Evolutionary conservation across 2,888 invertebrate genomes (phyloP), one percentile per base, ranked within the genome.

Genomic region (Theretra japonica): DNA sequence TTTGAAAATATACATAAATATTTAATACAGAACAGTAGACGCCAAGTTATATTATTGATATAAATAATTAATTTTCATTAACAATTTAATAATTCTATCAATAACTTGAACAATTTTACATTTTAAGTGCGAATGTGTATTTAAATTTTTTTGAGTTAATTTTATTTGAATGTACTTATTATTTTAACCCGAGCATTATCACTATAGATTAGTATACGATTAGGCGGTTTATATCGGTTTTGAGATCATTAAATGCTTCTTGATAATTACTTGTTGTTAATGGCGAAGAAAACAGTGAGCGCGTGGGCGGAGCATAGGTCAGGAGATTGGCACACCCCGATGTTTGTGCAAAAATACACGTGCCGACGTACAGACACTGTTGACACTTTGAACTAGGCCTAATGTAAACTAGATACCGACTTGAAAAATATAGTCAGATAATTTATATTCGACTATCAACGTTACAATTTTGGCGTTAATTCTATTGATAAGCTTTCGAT

Each of bases 301-400:
- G 77, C 79, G 87, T 86, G 78, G 87, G 86, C 74, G 77, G 76
- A 57, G 79, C 83, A 84, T 88, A 88, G 89, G 88, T 89, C 88
- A 77, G 80, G 86, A 84, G 85, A 83, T 87, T 88, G 89, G 88
- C 91, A 88, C 87, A 79, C 79, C 81, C 80, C 73, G 77, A 53
- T 88, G 84, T 86, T 87, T 84, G 78, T 84, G 82, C 80, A 78
- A 82, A 80, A 72, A 74, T 74, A 57, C 72, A 72, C 57, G 25
- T 76, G 74, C 58, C 69, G 68, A 21, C 41, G 33, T 59, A 58
- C 30, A 65, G 4, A 30, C 58, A 56, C 48, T 69, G 68, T 65
- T 74, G 68, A 73, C 70, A 68, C 53, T 69, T 62, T 68, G 53
- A 57, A 71, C 59, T 73, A 74, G 73, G 73, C 75, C 74, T 74